A percentile compares a stretch with the other conserved stretches of the same genome.
These are phyloP conservation scores for Frankliniella fusca DNA, from an alignment of 2,888 invertebrate species.

Conservation along the genomic window DNA sequence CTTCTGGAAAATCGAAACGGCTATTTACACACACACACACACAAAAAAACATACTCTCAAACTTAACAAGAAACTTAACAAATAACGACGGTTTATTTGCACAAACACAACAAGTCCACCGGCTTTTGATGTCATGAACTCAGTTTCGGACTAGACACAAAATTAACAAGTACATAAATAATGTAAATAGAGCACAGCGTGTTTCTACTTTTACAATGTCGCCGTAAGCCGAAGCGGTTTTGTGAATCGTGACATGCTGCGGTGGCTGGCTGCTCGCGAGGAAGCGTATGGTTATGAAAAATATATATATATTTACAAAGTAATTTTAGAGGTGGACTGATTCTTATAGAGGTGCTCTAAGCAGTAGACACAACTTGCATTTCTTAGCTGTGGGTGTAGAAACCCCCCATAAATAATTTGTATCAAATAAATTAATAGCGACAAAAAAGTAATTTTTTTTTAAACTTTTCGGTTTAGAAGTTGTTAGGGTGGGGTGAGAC, in stretches of 20 bases:
- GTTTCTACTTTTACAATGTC: not conserved
- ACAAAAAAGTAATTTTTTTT: too few species aligned
- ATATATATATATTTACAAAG: not conserved
- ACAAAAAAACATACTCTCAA: not conserved
- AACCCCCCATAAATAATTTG: too few species aligned
- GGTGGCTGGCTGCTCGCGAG: too few species aligned
- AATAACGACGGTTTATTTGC: constrained; percentile 1
- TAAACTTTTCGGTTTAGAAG: too few species aligned
- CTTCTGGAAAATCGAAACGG: not conserved
- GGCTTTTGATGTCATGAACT: constrained; percentile 17
- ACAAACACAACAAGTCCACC: constrained; percentile 17
- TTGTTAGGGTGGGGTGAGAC: too few species aligned
- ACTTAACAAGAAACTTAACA: not conserved
- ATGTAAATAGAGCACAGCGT: not conserved
- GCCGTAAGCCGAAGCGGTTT: not conserved
- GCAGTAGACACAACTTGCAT: too few species aligned
- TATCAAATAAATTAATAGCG: too few species aligned
- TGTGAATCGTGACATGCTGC: too few species aligned
- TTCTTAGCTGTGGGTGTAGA: too few species aligned
- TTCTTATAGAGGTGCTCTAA: too few species aligned
- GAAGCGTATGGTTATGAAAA: not conserved
- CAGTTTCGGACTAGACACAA: constrained; percentile 16
- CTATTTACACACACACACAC: not conserved
- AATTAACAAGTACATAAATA: constrained; percentile 11
- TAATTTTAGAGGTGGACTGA: not conserved